These are phyloP conservation scores for Anolis carolinensis DNA, from an alignment of 2,113 vertebrate species.

Conservation along the genomic window DNA sequence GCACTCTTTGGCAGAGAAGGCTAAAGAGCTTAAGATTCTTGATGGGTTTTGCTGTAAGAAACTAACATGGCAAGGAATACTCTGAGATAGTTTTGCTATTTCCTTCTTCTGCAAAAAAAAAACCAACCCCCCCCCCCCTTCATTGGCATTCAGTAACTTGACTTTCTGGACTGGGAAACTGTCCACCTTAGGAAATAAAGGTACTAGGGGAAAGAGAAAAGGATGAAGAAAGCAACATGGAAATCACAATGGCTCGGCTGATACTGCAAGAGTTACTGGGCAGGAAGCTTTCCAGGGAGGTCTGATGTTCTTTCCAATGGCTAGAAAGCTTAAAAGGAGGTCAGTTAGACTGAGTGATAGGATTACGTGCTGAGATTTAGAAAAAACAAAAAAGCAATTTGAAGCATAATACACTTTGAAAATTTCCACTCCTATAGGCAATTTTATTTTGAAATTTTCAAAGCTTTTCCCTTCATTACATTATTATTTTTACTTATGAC, in stretches of 20 bases:
- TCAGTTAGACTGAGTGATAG: slow-evolving; percentile 15
- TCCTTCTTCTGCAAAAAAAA: too few species aligned
- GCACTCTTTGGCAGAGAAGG: too few species aligned
- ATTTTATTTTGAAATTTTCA: not conserved
- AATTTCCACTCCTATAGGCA: not conserved
- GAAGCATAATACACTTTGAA: not conserved
- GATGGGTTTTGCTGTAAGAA: too few species aligned
- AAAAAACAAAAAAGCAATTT: slow-evolving; percentile 20
- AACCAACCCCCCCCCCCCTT: not conserved
- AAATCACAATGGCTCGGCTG: slow-evolving; percentile 3
- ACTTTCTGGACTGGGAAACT: slow-evolving; percentile 36
- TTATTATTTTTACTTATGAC: not conserved
- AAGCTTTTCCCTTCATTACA: not conserved
- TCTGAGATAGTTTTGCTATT: too few species aligned
- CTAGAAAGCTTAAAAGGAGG: slow-evolving; percentile 31
- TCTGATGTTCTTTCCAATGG: too few species aligned
- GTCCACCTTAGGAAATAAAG: slow-evolving; percentile 20
- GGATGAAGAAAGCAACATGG: not conserved
- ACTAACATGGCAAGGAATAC: too few species aligned
- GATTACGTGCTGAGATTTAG: not conserved
- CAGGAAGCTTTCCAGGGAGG: not conserved
- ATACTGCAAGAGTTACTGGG: slow-evolving; percentile 18
- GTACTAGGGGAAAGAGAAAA: slow-evolving; percentile 3
- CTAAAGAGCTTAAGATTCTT: too few species aligned
- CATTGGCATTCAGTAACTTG: fast-evolving